phyloP scores from a whole-genome alignment of 2,797 vertebrate species.

The Mormyrus proboscirostris region DNA sequence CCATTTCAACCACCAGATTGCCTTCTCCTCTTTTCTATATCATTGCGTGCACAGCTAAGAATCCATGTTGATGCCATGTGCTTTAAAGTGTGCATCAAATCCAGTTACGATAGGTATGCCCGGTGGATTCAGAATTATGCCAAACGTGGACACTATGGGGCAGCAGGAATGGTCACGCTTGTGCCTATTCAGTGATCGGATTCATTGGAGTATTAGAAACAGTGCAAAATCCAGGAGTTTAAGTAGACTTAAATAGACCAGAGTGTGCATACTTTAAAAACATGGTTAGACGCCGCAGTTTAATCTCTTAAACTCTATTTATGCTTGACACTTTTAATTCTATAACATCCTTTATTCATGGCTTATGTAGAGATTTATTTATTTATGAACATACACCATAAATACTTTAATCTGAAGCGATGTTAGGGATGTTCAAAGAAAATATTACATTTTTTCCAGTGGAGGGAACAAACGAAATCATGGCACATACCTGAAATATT shows the following conservation, averaged over 20 bases:
- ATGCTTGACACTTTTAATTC: conserved; percentile 10
- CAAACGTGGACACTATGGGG: background rate
- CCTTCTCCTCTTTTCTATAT: background rate
- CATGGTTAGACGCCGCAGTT: background rate
- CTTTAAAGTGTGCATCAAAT: background rate
- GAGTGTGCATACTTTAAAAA: background rate
- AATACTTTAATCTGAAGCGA: conserved; percentile 2
- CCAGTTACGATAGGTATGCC: background rate
- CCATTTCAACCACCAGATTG: background rate
- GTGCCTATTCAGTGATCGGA: background rate
- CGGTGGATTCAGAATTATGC: background rate
- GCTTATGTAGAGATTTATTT: conserved; percentile 6
- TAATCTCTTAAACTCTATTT: conserved; percentile 10
- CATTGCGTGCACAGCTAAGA: background rate
- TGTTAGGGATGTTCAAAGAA: conserved; percentile 15
- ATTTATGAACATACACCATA: background rate
- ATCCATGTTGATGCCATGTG: conserved; percentile 1
- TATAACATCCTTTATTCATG: conserved; percentile 12
- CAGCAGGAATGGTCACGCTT: conserved; percentile 4
- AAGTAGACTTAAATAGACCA: background rate
- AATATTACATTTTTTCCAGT: conserved; percentile 1
- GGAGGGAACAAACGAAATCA: conserved; percentile 8
- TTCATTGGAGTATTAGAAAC: background rate
- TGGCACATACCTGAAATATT: conserved; percentile 20
- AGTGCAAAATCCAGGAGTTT: background rate